Evolutionary conservation across 2,888 invertebrate species (phyloP).

Genomic region (Stictocephala bisonia): DNA sequence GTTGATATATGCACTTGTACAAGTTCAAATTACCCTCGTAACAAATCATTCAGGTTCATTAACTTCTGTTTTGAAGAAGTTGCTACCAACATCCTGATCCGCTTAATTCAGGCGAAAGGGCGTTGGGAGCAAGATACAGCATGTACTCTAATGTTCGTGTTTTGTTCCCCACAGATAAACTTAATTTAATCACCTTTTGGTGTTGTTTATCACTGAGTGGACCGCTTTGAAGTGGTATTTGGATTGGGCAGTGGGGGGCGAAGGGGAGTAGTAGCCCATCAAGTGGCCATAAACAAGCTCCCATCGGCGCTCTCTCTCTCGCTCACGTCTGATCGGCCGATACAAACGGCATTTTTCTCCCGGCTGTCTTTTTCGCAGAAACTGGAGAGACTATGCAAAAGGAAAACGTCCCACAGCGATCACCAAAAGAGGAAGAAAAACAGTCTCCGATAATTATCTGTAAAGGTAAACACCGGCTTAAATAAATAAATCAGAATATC

Average conservation of each 20-base stretch:
- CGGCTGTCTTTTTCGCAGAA: slow-evolving; percentile 35
- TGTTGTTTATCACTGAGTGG: slow-evolving; percentile 35
- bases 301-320: slow-evolving; percentile 22
- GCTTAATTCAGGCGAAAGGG: too few species aligned
- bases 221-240: slow-evolving; percentile 41
- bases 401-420: slow-evolving; percentile 30
- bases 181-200: slow-evolving; percentile 36
- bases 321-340: slow-evolving; percentile 31
- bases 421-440: slow-evolving; percentile 35
- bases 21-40: too few species aligned
- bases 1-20: too few species aligned
- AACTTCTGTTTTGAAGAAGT: too few species aligned
- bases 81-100: too few species aligned
- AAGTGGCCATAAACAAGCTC: slow-evolving; percentile 33
- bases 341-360: slow-evolving; percentile 41
- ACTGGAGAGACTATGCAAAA: slow-evolving; percentile 32
- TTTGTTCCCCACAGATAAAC: slow-evolving; percentile 38
- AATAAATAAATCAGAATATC: slow-evolving; percentile 39
- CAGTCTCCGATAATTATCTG: slow-evolving; percentile 38
- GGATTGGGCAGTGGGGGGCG: slow-evolving; percentile 17
- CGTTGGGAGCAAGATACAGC: slow-evolving; percentile 32
- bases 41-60: too few species aligned
- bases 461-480: slow-evolving; percentile 40
- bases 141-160: slow-evolving; percentile 38
- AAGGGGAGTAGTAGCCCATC: slow-evolving; percentile 35